Evolutionary conservation across 2,888 invertebrate genomes (phyloP).

Genomic region (Anthophora plumipes): DNA sequence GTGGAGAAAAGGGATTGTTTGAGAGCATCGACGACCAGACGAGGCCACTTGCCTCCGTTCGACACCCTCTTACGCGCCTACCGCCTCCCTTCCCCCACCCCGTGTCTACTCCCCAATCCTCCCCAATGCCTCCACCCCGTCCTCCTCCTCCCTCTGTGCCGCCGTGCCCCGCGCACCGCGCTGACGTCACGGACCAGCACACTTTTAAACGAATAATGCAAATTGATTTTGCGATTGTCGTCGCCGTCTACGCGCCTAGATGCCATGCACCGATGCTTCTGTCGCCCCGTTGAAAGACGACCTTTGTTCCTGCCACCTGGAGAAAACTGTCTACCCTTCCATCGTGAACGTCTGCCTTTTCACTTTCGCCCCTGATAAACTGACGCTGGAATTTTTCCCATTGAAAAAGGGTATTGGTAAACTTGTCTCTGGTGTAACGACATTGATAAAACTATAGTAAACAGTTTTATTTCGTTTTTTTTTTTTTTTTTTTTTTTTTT

Average conservation of each 20-base stretch:
- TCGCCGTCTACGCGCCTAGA: slow-evolving; percentile 57
- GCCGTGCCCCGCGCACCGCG: slow-evolving; percentile 3
- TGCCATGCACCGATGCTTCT: slow-evolving; percentile 41
- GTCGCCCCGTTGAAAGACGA: slow-evolving; percentile 21
- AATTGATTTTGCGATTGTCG: slow-evolving; percentile 81
- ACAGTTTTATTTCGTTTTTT: no score
- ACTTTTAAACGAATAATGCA: slow-evolving; percentile 81
- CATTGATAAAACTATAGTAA: background rate
- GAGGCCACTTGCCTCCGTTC: slow-evolving; percentile 74
- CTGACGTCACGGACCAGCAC: slow-evolving; percentile 77
- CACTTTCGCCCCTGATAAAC: background rate
- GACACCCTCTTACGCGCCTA: slow-evolving; percentile 79
- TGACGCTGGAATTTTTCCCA: background rate
- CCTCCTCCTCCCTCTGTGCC: no score
- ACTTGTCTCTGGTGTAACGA: background rate
- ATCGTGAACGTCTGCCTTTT: background rate
- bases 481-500: no score
- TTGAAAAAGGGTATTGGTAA: no score
- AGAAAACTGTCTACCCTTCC: slow-evolving; percentile 4
- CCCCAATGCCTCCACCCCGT: no score
- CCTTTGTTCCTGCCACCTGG: slow-evolving; percentile 31
- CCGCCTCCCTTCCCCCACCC: slow-evolving; percentile 22
- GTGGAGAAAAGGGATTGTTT: slow-evolving; percentile 79
- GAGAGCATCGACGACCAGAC: slow-evolving; percentile 76
- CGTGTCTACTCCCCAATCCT: no score